Percentiles rank a stretch among this genome's conserved stretches.
phyloP scores from a whole-genome alignment of 2,113 vertebrate species.

The Ploceus nigricollis region DNA sequence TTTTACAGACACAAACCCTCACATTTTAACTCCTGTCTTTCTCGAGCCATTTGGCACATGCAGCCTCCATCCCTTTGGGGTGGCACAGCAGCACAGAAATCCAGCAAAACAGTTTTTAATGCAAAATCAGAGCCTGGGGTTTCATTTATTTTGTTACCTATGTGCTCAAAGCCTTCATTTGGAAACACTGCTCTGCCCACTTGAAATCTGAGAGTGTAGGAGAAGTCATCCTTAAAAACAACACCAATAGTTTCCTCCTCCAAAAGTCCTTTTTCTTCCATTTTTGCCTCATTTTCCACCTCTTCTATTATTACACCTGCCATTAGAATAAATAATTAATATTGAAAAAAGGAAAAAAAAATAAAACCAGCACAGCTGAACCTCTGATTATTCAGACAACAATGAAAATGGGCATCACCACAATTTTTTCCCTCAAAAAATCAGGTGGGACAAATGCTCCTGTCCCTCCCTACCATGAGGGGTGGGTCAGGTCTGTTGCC shows the following conservation, averaged over 20 bases:
- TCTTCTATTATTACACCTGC: conserved; percentile 68
- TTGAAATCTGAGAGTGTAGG: conserved; percentile 80
- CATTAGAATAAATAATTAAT: neutral
- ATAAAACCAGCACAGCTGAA: neutral
- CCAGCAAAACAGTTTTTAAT: neutral
- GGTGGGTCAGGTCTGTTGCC: rapidly evolving
- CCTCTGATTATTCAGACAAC: neutral
- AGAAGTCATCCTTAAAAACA: conserved; percentile 79
- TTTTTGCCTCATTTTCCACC: conserved; percentile 70
- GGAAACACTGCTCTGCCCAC: conserved; percentile 46
- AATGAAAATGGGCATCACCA: rapidly evolving
- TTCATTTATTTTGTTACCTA: conserved; percentile 67
- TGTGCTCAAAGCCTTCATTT: conserved; percentile 67
- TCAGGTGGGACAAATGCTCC: rapidly evolving
- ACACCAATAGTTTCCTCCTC: conserved; percentile 71
- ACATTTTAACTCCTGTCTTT: neutral
- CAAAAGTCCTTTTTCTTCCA: conserved; percentile 70
- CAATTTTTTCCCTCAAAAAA: neutral
- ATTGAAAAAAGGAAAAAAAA: neutral
- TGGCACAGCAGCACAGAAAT: neutral
- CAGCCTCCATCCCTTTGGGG: neutral
- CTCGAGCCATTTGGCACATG: neutral
- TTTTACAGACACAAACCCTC: neutral
- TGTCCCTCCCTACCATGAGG: rapidly evolving
- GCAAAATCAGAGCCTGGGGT: neutral